These are phyloP conservation scores for Atethmia centrago DNA, from an alignment of 2,888 invertebrate genomes.

Conservation along the genomic window DNA sequence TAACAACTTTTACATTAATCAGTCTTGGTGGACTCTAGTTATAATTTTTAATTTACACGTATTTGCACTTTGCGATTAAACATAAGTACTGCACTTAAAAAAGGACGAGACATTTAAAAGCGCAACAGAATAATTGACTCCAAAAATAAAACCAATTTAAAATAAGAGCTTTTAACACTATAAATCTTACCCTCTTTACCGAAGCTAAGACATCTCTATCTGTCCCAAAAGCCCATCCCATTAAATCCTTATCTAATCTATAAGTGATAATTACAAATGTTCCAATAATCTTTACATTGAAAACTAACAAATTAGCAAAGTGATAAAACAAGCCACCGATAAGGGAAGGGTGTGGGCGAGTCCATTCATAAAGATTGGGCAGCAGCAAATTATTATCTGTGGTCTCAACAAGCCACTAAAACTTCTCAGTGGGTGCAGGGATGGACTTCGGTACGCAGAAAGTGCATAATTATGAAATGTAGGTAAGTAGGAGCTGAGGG, in stretches of 20 bases:
- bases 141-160: constrained; percentile 34
- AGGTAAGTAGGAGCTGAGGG: no score
- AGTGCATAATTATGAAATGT: no score
- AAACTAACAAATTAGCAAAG: constrained; percentile 57
- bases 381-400: constrained; percentile 43
- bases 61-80: constrained; percentile 1
- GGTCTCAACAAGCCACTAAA: constrained; percentile 45
- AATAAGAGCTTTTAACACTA: constrained; percentile 43
- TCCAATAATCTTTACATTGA: constrained; percentile 50
- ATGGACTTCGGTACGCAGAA: constrained; percentile 11
- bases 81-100: constrained; percentile 15
- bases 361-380: constrained; percentile 67
- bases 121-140: constrained; percentile 21
- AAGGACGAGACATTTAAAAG: constrained; percentile 17
- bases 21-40: background rate
- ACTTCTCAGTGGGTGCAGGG: constrained; percentile 26
- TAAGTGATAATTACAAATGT: constrained; percentile 50
- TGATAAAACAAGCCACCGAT: constrained; percentile 47
- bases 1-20: background rate
- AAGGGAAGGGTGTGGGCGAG: constrained; percentile 46
- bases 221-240: constrained; percentile 33
- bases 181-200: constrained; percentile 40
- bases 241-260: constrained; percentile 51
- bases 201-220: constrained; percentile 37
- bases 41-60: background rate